A percentile compares a stretch with the other conserved stretches of the same genome.
Conservation (phyloP, 1,140 invertebrate species). For the Zaprionus vittiger region DNA sequence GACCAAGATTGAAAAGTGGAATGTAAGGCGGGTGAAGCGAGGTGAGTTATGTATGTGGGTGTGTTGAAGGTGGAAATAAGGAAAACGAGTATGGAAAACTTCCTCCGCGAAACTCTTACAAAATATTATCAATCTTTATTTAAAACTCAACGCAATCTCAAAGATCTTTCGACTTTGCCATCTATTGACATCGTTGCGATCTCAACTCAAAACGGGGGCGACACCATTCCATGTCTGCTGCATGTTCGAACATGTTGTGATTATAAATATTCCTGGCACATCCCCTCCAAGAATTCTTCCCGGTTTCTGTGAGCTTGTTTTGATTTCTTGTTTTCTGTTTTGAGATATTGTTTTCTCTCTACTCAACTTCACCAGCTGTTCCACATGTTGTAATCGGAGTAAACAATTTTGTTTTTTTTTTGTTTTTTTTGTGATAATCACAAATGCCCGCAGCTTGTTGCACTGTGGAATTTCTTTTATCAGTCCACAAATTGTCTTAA, state of each 20-base stretch:
- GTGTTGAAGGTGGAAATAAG: slow-evolving; percentile 7
- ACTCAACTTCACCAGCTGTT: slow-evolving; percentile 55
- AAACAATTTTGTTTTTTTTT: slow-evolving; percentile 44
- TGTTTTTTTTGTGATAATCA: slow-evolving; percentile 55
- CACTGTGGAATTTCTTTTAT: slow-evolving; percentile 27
- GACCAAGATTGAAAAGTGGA: neutral
- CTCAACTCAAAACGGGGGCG: neutral
- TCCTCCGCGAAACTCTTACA: neutral
- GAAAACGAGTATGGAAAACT: neutral
- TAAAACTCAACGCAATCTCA: neutral
- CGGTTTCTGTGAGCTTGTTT: slow-evolving; percentile 52
- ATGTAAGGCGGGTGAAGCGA: neutral
- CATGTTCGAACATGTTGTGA: slow-evolving; percentile 16
- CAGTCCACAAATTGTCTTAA: slow-evolving; percentile 6
- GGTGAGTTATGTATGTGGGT: slow-evolving; percentile 5
- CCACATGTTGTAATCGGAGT: slow-evolving; percentile 60
- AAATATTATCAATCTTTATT: neutral
- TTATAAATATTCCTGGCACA: slow-evolving; percentile 59
- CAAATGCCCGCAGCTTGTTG: slow-evolving; percentile 57
- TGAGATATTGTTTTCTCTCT: slow-evolving; percentile 16
- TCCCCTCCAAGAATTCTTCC: slow-evolving; percentile 19
- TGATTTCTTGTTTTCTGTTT: slow-evolving; percentile 49
- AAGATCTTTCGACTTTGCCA: slow-evolving; percentile 2
- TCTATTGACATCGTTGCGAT: neutral
- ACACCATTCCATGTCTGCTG: slow-evolving; percentile 16